Conservation (phyloP, 1,140 invertebrate species). For the Trypoxylus dichotomus region DNA sequence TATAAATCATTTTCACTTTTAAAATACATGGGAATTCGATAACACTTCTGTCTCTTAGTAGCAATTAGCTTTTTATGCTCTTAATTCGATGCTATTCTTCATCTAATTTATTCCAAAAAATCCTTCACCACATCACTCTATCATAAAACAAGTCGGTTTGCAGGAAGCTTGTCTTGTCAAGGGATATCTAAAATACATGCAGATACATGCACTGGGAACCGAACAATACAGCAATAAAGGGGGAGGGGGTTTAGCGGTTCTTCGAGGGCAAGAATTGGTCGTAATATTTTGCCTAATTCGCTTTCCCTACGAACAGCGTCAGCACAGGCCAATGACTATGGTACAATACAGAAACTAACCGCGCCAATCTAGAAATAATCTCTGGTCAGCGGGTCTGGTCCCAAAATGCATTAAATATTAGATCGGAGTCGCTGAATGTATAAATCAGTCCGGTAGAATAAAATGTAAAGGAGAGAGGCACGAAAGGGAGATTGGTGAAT, state of each 20-base stretch:
- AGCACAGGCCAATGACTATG: too few species aligned
- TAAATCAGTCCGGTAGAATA: neutral
- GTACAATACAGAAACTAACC: neutral
- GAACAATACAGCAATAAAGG: neutral
- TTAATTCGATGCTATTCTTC: too few species aligned
- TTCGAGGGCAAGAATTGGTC: neutral
- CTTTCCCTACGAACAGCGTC: neutral
- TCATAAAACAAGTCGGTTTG: neutral
- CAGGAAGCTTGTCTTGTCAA: neutral
- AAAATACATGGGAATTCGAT: too few species aligned
- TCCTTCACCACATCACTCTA: neutral
- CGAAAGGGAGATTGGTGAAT: neutral
- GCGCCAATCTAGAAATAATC: conserved; percentile 21
- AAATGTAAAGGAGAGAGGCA: neutral
- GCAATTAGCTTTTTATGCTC: too few species aligned
- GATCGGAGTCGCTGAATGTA: neutral
- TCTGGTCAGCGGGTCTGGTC: conserved; percentile 16
- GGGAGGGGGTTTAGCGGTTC: neutral
- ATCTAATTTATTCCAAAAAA: too few species aligned
- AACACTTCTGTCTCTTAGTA: too few species aligned
- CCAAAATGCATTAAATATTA: conserved; percentile 21
- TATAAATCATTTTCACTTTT: too few species aligned
- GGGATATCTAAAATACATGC: neutral
- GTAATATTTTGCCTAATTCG: neutral
- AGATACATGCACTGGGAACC: neutral